Base-by-base conservation (phyloP, 1,140 invertebrate species). In the Drosophila triauraria region DNA sequence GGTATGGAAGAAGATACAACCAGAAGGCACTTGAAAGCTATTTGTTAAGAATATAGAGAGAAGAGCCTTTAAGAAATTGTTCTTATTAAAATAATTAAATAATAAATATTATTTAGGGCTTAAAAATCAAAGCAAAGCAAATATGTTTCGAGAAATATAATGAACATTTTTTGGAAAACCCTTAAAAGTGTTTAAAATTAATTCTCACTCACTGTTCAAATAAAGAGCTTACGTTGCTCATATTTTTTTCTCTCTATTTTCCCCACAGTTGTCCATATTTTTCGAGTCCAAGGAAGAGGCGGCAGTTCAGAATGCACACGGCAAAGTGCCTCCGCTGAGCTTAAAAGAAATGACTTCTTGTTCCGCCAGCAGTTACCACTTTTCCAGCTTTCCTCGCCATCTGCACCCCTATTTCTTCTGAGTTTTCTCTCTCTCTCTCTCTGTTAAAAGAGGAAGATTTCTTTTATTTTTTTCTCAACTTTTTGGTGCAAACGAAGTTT, bases 311-410 rank as follows among this genome's bases (percentile, higher is more conserved):
- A 68, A 43, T 68, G 65, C 65, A 50, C 61, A 64, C 38, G 32
- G 72, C 63, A 84, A 80, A 84, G 81, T 84, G 81, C 77, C 82
- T 77, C 72, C 68, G 77, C 69, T 76, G 75, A 54, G 82, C 79
- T 87, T 74, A 86, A 86, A 87, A 87, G 83, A 87, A 87, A 87
- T 87, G 83, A 87, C 83, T 87, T 87, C 83, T 87, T 78, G 71
- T 87, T 86, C 83, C 83, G 83, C 69, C 44, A 64, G 72, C 70
- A 75, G 71, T 71, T 72, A 46, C 69, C 44, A 42, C 68, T 74
- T 65, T 57, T 57, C 38, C 30, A 42, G 43, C 50, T 60, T 44
- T 44, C 17, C 44, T 27, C 38, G 17, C 27, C 38, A 25, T 13
- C 13, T 27, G 27, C 61, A 17, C 20, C 46, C 17, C 44, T 61